Conservation (phyloP, 2,888 invertebrate species). For the Meteorus cinctellus region DNA sequence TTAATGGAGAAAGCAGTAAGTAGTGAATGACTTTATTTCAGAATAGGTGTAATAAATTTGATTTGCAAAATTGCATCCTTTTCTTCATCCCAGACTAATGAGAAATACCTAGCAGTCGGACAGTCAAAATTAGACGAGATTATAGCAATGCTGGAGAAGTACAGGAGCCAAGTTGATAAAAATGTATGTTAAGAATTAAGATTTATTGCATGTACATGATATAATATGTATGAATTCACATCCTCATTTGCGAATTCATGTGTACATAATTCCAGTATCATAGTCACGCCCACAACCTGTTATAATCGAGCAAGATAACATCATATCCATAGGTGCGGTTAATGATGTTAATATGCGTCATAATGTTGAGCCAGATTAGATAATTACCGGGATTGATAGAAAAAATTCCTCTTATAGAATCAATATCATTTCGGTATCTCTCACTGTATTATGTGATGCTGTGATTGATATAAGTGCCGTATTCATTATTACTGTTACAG, state of each 20-base stretch:
- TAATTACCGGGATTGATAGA: neutral
- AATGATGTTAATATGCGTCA: neutral
- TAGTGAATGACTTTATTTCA: slow-evolving; percentile 1
- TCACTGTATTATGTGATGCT: neutral
- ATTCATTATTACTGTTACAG: neutral
- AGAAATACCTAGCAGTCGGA: slow-evolving; percentile 50
- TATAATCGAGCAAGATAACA: neutral
- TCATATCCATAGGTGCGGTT: neutral
- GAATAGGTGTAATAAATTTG: neutral
- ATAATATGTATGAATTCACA: too few species aligned
- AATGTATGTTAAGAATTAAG: slow-evolving; percentile 26
- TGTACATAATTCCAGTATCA: too few species aligned
- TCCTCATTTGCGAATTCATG: too few species aligned
- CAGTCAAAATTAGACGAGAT: slow-evolving; percentile 57
- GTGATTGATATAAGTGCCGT: neutral
- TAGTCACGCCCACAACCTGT: too few species aligned
- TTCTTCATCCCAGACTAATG: slow-evolving; percentile 47
- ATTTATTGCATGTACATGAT: too few species aligned
- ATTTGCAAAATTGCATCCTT: neutral
- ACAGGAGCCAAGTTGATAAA: slow-evolving; percentile 41
- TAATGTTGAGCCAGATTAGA: neutral
- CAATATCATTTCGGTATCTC: neutral
- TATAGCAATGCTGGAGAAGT: slow-evolving; percentile 52
- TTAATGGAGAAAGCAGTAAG: slow-evolving; percentile 55
- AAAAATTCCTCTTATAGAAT: neutral